phyloP scores from a whole-genome alignment of 2,113 vertebrate genomes.

The Ptyas mucosa region DNA sequence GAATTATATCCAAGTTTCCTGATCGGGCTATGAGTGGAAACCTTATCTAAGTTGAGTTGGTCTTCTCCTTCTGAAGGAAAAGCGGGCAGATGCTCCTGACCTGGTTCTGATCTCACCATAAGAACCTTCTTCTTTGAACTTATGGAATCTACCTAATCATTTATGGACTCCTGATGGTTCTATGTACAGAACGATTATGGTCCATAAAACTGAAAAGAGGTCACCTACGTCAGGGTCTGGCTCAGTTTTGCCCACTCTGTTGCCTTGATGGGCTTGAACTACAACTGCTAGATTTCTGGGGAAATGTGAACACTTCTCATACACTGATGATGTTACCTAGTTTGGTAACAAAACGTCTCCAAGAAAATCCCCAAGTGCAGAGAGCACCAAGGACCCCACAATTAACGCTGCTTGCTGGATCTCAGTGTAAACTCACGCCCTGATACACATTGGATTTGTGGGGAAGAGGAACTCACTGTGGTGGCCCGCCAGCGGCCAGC shows the following conservation, averaged over 20 bases:
- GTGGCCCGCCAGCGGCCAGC: too few species aligned
- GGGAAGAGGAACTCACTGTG: conserved; percentile 55
- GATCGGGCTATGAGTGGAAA: neutral
- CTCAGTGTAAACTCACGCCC: too few species aligned
- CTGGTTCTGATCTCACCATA: neutral
- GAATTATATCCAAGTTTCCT: neutral
- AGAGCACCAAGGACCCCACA: neutral
- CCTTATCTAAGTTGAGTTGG: neutral
- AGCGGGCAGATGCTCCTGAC: neutral
- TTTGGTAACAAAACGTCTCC: neutral
- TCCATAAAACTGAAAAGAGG: neutral
- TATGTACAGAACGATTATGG: neutral
- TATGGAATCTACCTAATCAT: neutral
- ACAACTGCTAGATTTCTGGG: neutral
- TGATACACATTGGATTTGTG: neutral
- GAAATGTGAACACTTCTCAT: neutral
- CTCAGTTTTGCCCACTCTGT: neutral
- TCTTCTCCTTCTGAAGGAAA: neutral
- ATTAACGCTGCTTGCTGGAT: neutral
- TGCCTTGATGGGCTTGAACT: neutral
- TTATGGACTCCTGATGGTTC: neutral
- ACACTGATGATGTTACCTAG: neutral
- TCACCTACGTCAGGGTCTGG: neutral
- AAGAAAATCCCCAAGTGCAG: neutral
- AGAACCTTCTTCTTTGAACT: neutral